phyloP scores from a whole-genome alignment of 2,797 vertebrate genomes.

The Sardinella longiceps region DNA sequence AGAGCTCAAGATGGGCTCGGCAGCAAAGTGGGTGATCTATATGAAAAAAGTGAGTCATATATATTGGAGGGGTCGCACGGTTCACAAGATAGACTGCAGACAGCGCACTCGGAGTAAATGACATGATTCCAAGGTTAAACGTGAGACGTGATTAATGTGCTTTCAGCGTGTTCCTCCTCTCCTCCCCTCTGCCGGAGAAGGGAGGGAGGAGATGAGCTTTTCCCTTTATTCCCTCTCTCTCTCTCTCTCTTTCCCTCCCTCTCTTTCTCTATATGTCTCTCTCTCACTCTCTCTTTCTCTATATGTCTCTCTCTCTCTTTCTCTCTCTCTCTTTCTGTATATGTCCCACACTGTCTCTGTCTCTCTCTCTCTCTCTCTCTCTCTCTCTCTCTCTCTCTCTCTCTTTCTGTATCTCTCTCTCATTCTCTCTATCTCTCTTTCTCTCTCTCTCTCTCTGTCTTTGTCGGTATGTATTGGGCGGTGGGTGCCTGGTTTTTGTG shows the following conservation, averaged over 20 bases:
- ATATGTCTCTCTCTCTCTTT: too few species aligned
- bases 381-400: not conserved
- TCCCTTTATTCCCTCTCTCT: not conserved
- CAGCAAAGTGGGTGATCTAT: slow-evolving; percentile 18
- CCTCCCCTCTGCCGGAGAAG: slow-evolving; percentile 37
- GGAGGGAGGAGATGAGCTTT: slow-evolving; percentile 38
- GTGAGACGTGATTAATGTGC: slow-evolving; percentile 59
- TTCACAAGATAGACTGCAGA: slow-evolving; percentile 45
- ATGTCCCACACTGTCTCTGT: not conserved
- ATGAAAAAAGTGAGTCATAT: slow-evolving; percentile 40
- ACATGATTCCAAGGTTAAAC: slow-evolving; percentile 59
- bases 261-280: too few species aligned
- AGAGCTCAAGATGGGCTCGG: not conserved
- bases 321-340: not conserved
- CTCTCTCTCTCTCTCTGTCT: not conserved
- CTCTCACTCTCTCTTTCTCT: too few species aligned
- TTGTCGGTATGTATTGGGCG: not conserved
- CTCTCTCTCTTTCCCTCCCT: not conserved
- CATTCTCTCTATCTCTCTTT: not conserved
- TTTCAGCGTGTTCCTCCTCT: slow-evolving; percentile 51
- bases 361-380: not conserved
- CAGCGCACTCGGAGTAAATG: slow-evolving; percentile 49
- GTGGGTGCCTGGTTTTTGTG: not conserved
- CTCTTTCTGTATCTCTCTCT: not conserved
- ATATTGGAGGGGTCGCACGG: slow-evolving; percentile 37